Percentiles rank a stretch among this genome's conserved stretches.
These are phyloP conservation scores for Tor tambroides DNA, from an alignment of 2,113 vertebrate species.

Conservation along the genomic window DNA sequence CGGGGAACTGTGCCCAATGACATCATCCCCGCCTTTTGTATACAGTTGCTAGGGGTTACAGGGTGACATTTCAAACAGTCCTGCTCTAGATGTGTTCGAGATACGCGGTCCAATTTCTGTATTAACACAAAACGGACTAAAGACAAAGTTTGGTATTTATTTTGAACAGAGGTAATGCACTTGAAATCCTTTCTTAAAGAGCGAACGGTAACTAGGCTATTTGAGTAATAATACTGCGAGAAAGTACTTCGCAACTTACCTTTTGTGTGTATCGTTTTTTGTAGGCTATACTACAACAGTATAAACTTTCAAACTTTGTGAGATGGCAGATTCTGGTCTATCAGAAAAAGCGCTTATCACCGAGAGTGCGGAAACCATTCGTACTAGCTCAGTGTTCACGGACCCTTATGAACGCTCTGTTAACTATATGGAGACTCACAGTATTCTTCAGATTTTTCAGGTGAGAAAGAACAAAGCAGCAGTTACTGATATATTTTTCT, in stretches of 20 bases:
- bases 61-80: constrained; percentile 47
- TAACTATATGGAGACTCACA: constrained; percentile 80
- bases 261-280: neutral
- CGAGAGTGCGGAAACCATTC: neutral
- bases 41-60: constrained; percentile 58
- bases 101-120: neutral
- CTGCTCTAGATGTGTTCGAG: constrained; percentile 22
- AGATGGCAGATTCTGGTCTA: constrained; percentile 41
- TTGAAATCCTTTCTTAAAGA: neutral
- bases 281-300: neutral
- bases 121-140: neutral
- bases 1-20: constrained; percentile 38
- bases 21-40: constrained; percentile 49
- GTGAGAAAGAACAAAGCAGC: constrained; percentile 61
- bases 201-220: neutral
- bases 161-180: neutral
- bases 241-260: neutral
- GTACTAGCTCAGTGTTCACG: constrained; percentile 56
- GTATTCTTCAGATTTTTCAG: constrained; percentile 83
- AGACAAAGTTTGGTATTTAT: neutral
- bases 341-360: constrained; percentile 48
- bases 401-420: constrained; percentile 79
- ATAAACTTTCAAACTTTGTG: neutral
- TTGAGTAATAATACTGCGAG: no score
- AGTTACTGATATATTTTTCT: neutral